A percentile compares a stretch with the other conserved stretches of the same genome.
These are phyloP conservation scores for Petroica traversi DNA, from an alignment of 2,113 vertebrate genomes.

Conservation along the genomic window DNA sequence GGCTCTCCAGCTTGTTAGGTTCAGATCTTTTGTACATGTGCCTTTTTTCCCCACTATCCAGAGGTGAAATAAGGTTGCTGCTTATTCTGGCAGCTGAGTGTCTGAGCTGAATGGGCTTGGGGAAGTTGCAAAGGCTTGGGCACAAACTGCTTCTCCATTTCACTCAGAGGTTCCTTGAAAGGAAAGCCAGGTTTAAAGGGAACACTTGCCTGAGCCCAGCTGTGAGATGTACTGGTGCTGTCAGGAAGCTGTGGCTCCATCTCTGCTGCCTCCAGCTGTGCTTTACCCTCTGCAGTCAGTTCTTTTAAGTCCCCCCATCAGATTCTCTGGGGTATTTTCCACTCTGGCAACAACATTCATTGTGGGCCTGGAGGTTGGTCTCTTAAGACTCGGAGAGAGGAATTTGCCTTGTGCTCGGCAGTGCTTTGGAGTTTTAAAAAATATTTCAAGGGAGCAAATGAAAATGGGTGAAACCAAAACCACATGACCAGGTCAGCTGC, in stretches of 20 bases:
- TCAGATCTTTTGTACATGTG: background rate
- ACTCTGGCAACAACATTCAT: fast-evolving
- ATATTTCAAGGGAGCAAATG: background rate
- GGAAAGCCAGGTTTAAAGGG: background rate
- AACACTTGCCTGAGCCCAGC: background rate
- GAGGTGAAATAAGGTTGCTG: background rate
- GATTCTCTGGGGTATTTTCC: background rate
- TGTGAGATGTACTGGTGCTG: background rate
- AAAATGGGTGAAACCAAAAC: background rate
- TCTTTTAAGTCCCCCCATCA: background rate
- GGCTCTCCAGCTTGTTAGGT: background rate
- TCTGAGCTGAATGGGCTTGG: background rate
- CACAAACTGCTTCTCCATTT: background rate
- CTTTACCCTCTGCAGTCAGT: background rate
- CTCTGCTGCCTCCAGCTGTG: background rate
- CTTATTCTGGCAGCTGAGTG: background rate
- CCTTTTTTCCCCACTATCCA: background rate
- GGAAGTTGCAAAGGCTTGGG: background rate
- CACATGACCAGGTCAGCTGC: fast-evolving
- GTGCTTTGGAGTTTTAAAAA: background rate
- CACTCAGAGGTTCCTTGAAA: background rate
- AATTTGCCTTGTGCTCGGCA: background rate
- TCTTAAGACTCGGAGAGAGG: background rate
- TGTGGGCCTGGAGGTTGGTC: fast-evolving
- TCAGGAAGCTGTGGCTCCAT: background rate